Percentiles rank a stretch among this genome's conserved stretches.
These are phyloP conservation scores for Drosophila pachea DNA, from an alignment of 1,140 invertebrate species.

Conservation along the genomic window DNA sequence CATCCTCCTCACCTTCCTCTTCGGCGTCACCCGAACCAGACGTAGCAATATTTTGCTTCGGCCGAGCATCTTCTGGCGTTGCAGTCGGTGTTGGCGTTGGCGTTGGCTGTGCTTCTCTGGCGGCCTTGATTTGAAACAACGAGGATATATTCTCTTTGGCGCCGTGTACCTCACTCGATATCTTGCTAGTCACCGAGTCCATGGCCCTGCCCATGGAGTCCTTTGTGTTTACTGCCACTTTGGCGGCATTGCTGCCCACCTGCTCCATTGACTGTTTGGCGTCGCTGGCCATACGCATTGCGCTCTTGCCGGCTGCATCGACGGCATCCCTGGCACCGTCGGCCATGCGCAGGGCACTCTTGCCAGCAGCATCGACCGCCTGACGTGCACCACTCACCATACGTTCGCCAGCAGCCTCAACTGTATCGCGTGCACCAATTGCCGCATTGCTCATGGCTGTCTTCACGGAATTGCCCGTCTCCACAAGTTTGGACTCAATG, in stretches of 20 bases:
- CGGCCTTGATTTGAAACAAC: slow-evolving; percentile 69
- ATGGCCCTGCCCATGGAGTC: slow-evolving; percentile 66
- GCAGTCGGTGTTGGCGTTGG: slow-evolving; percentile 35
- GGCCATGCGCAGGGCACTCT: slow-evolving; percentile 35
- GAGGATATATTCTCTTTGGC: slow-evolving; percentile 72
- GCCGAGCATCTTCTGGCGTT: slow-evolving; percentile 50
- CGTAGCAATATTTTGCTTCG: slow-evolving; percentile 46
- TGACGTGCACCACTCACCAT: slow-evolving; percentile 60
- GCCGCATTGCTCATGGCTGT: slow-evolving; percentile 56
- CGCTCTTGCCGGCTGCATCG: slow-evolving; percentile 48
- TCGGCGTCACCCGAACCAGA: slow-evolving; percentile 16
- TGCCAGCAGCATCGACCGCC: slow-evolving; percentile 58
- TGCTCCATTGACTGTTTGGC: slow-evolving; percentile 56
- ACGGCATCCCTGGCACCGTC: slow-evolving; percentile 45
- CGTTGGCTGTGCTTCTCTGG: slow-evolving; percentile 40
- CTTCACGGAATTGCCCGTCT: slow-evolving; percentile 44
- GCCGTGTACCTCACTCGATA: slow-evolving; percentile 61
- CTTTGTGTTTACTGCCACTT: slow-evolving; percentile 56
- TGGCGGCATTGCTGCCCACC: slow-evolving; percentile 55
- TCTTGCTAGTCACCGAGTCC: slow-evolving; percentile 64
- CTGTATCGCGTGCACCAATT: slow-evolving; percentile 56
- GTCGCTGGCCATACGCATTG: slow-evolving; percentile 49
- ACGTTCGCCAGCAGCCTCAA: slow-evolving; percentile 64
- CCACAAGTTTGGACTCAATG: slow-evolving; percentile 40
- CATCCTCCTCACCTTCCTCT: slow-evolving; percentile 66